These are phyloP conservation scores for Pediacus dermestoides DNA, from an alignment of 2,888 invertebrate species.

Conservation along the genomic window DNA sequence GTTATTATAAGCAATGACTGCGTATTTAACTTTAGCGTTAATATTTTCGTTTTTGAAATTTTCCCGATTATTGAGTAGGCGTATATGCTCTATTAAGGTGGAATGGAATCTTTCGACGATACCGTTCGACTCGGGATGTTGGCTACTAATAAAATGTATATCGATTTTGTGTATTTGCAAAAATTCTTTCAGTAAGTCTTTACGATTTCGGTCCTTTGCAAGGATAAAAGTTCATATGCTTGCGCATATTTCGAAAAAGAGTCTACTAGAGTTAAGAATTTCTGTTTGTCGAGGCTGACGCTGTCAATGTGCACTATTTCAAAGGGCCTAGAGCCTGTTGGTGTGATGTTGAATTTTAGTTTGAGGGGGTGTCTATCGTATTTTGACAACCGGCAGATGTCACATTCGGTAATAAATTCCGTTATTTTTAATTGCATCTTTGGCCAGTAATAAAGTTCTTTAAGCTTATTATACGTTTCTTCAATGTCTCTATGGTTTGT, in stretches of 20 bases:
- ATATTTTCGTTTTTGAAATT: constrained; percentile 11
- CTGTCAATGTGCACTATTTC: constrained; percentile 19
- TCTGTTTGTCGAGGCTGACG: constrained; percentile 11
- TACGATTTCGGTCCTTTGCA: constrained; percentile 18
- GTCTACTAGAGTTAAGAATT: constrained; percentile 25
- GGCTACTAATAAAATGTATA: constrained; percentile 20
- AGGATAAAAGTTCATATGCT: constrained; percentile 17
- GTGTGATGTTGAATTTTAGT: constrained; percentile 17
- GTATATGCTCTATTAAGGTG: constrained; percentile 20
- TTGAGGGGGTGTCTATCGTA: constrained; percentile 21
- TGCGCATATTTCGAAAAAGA: constrained; percentile 25
- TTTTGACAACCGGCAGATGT: constrained; percentile 9
- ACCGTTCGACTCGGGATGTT: constrained; percentile 23
- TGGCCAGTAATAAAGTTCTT: constrained; percentile 5
- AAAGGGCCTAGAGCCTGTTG: constrained; percentile 17
- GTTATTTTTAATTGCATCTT: background rate
- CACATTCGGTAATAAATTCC: constrained; percentile 6
- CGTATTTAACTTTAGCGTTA: constrained; percentile 14
- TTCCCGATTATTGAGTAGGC: constrained; percentile 12
- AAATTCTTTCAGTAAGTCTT: constrained; percentile 19
- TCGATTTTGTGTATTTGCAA: constrained; percentile 21
- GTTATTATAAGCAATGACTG: constrained; percentile 18
- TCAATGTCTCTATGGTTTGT: constrained; percentile 5
- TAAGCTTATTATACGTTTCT: constrained; percentile 5
- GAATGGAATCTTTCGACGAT: constrained; percentile 19